phyloP scores from a whole-genome alignment of 2,888 invertebrate species.

The Hypselothyrea guttata region DNA sequence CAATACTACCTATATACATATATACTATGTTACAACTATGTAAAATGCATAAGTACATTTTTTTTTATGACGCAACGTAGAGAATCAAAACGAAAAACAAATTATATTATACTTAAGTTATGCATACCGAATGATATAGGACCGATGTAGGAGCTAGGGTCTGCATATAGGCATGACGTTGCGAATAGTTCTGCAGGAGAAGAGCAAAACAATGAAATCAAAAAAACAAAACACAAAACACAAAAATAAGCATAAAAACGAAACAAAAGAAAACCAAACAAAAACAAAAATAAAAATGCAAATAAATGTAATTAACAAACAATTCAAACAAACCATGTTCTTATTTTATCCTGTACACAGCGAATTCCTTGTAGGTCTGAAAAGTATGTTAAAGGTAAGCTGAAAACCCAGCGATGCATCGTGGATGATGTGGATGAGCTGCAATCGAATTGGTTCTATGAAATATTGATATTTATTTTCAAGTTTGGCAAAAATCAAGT shows the following conservation, averaged over 20 bases:
- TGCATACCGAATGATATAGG: constrained; percentile 26
- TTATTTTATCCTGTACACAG: constrained; percentile 5
- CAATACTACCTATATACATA: constrained; percentile 10
- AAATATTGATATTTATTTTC: too few species aligned
- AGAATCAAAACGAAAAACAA: constrained; percentile 44
- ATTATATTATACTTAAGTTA: constrained; percentile 39
- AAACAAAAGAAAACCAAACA: constrained; percentile 22
- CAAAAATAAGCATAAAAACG: constrained; percentile 7
- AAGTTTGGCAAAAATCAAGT: too few species aligned
- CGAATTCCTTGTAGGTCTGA: too few species aligned
- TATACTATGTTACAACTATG: constrained; percentile 64
- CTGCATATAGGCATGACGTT: constrained; percentile 13
- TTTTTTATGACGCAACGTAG: constrained; percentile 52
- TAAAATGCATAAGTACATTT: constrained; percentile 53
- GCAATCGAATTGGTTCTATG: too few species aligned
- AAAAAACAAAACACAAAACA: constrained; percentile 25
- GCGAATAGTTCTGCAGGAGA: constrained; percentile 26
- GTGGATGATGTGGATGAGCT: too few species aligned
- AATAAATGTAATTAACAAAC: constrained; percentile 61
- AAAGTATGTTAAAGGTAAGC: too few species aligned
- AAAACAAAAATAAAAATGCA: constrained; percentile 40
- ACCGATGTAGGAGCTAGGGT: constrained; percentile 12
- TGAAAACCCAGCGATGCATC: too few species aligned
- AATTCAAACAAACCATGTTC: constrained; percentile 22
- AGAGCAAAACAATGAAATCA: constrained; percentile 41